A percentile compares a stretch with the other conserved stretches of the same genome.
Conservation (phyloP, 2,113 vertebrate species). For the Neopipo cinnamomea region DNA sequence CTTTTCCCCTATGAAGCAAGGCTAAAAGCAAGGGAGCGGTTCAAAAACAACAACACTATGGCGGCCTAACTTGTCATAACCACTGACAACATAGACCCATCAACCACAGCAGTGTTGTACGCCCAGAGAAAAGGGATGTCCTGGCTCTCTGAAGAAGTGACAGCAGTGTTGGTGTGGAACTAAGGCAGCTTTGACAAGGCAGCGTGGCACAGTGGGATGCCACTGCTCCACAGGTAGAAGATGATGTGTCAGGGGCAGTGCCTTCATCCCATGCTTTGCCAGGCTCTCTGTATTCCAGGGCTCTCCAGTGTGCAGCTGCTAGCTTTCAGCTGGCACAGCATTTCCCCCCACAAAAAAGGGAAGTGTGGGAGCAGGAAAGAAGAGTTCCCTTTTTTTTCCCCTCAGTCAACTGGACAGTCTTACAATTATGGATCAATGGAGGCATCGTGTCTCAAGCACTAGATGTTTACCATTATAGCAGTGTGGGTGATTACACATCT, state of each 20-base stretch:
- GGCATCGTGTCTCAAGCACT: background rate
- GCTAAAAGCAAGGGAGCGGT: background rate
- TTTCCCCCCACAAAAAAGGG: background rate
- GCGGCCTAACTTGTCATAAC: background rate
- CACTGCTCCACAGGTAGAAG: background rate
- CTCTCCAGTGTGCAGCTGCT: background rate
- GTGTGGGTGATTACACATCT: background rate
- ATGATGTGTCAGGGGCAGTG: background rate
- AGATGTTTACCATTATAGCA: background rate
- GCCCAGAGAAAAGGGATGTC: background rate
- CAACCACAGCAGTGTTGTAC: fast-evolving
- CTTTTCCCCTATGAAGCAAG: background rate
- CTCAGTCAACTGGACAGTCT: fast-evolving
- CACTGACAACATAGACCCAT: background rate
- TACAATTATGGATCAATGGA: background rate
- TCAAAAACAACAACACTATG: too few relatives aligned
- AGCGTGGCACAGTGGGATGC: background rate
- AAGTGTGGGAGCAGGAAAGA: background rate
- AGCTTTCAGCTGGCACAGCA: background rate
- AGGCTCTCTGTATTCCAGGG: background rate
- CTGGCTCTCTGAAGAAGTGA: background rate
- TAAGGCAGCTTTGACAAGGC: background rate
- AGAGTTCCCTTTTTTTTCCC: background rate
- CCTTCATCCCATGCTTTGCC: background rate
- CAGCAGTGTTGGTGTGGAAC: background rate